Evolutionary conservation across 2,113 vertebrate species (phyloP).

Genomic region (Xenotilapia caudafasciata): DNA sequence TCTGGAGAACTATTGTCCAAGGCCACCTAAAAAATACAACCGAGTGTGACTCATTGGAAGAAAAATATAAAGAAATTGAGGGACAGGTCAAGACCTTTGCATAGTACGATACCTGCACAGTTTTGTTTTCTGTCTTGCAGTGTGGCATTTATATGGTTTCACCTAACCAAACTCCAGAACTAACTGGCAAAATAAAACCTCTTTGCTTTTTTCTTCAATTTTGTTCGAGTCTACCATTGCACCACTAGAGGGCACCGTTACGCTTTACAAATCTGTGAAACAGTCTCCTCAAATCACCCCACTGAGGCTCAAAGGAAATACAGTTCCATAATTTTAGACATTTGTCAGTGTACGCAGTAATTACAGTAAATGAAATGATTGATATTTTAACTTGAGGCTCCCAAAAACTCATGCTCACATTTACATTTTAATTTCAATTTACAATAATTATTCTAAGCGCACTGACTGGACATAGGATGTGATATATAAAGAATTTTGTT

Average conservation of each 20-base stretch:
- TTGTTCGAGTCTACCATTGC: neutral
- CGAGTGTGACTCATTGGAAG: neutral
- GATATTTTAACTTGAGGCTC: neutral
- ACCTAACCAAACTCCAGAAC: neutral
- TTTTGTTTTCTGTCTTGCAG: neutral
- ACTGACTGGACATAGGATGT: neutral
- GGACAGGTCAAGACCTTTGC: neutral
- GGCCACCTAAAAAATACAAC: neutral
- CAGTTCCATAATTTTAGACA: neutral
- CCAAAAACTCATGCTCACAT: neutral
- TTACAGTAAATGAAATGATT: neutral
- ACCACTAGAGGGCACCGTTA: slow-evolving; percentile 54
- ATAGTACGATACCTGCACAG: neutral
- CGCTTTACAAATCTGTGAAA: neutral
- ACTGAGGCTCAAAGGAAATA: neutral
- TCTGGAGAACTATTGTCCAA: neutral
- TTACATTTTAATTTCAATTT: neutral
- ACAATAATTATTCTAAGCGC: neutral
- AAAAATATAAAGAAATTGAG: neutral
- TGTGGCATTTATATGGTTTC: neutral
- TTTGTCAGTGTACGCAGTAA: neutral
- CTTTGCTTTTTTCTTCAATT: neutral
- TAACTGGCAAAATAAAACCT: neutral
- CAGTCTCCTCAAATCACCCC: neutral
- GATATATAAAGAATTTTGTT: neutral